These are phyloP conservation scores for Fundulus diaphanus DNA, from an alignment of 2,797 vertebrate species.

Conservation along the genomic window DNA sequence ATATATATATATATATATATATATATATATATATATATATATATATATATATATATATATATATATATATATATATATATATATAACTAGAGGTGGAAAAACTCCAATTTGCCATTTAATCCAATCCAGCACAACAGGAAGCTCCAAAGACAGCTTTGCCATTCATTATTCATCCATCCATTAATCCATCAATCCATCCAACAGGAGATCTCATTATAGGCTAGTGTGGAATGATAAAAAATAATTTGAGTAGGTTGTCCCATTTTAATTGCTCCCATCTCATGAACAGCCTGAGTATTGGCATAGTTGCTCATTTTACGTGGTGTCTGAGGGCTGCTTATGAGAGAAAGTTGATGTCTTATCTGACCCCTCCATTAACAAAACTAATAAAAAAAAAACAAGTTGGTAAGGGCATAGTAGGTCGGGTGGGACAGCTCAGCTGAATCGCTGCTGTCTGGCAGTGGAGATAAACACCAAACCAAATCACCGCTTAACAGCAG, in stretches of 20 bases:
- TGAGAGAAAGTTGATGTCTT: constrained; percentile 76
- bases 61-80: no score
- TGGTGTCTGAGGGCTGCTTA: constrained; percentile 70
- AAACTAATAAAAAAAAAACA: constrained; percentile 73
- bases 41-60: no score
- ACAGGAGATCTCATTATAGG: neutral
- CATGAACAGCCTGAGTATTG: constrained; percentile 57
- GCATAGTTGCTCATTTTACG: constrained; percentile 70
- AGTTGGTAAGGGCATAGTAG: constrained; percentile 66
- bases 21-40: no score
- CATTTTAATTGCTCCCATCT: constrained; percentile 56
- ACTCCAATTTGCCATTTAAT: no score
- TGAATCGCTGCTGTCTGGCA: constrained; percentile 75
- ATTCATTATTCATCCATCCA: neutral
- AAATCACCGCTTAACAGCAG: constrained; percentile 70
- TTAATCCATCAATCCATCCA: neutral
- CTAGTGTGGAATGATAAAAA: constrained; percentile 45
- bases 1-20: no score
- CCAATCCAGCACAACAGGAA: neutral
- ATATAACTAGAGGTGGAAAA: neutral
- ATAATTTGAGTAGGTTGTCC: constrained; percentile 49
- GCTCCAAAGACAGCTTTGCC: neutral
- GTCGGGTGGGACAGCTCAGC: constrained; percentile 67
- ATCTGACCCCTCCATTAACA: constrained; percentile 81
- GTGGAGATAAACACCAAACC: constrained; percentile 77